Conservation (phyloP, 2,797 vertebrate species). For the Luscinia megarhynchos region DNA sequence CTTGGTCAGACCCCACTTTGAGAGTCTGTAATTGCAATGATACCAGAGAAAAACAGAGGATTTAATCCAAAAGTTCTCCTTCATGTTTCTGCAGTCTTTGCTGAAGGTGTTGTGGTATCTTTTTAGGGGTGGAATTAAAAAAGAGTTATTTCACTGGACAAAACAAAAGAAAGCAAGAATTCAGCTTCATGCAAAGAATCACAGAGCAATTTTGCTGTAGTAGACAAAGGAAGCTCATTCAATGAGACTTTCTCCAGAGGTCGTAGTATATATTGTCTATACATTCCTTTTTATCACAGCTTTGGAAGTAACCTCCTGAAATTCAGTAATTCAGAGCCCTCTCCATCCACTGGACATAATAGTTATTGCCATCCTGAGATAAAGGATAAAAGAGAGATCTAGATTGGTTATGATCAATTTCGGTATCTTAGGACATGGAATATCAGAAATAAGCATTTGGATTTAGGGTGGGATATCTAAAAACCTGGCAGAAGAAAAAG, state of each 20-base stretch:
- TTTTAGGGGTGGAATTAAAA: not conserved
- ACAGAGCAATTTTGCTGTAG: not conserved
- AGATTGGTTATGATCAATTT: not conserved
- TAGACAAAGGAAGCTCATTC: not conserved
- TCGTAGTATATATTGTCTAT: not conserved
- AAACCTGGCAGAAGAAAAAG: not conserved
- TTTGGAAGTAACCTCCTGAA: not conserved
- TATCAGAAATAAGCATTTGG: not conserved
- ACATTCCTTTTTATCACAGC: not conserved
- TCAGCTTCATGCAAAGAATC: not conserved
- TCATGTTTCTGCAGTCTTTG: not conserved
- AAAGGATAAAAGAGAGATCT: not conserved
- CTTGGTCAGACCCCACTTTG: not conserved
- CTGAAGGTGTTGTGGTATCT: not conserved
- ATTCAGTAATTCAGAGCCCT: not conserved
- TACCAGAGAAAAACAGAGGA: not conserved
- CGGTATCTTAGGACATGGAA: not conserved
- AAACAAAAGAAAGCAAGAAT: not conserved
- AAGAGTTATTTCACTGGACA: not conserved
- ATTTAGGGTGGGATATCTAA: not conserved
- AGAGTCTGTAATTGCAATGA: not conserved
- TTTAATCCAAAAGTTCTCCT: not conserved
- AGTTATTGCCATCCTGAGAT: not conserved
- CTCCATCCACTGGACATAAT: not conserved
- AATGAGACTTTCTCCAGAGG: not conserved